phyloP scores from a whole-genome alignment of 2,113 vertebrate species.

The Turnix velox region DNA sequence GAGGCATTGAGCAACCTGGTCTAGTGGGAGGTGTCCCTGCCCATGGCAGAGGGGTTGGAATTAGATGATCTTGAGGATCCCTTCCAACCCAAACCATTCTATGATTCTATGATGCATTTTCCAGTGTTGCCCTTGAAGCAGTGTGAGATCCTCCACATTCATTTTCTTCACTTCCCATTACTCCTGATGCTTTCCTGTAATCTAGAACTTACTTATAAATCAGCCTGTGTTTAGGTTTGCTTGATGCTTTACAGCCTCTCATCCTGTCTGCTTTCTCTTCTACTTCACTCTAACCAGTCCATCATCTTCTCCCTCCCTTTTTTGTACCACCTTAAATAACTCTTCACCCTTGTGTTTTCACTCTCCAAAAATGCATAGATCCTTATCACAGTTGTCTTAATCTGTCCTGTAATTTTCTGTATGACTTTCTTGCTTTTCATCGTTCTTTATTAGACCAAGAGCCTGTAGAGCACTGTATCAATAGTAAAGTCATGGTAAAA shows the following conservation, averaged over 20 bases:
- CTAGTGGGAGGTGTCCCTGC: too few species aligned
- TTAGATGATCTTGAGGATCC: too few species aligned
- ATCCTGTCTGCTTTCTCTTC: background rate
- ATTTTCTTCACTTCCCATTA: background rate
- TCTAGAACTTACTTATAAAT: background rate
- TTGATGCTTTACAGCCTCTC: background rate
- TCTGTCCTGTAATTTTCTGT: conserved; percentile 6
- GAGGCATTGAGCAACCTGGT: too few species aligned
- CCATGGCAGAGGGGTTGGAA: too few species aligned
- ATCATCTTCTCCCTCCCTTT: background rate
- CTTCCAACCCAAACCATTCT: too few species aligned
- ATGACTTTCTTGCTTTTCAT: background rate
- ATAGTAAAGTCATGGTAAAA: background rate
- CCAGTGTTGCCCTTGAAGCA: background rate
- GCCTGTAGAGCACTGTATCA: background rate
- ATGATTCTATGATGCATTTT: background rate
- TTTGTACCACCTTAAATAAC: background rate
- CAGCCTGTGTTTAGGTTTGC: background rate
- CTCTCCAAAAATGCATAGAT: background rate
- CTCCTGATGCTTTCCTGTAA: background rate
- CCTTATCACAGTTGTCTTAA: background rate
- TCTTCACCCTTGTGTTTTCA: background rate
- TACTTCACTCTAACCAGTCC: background rate
- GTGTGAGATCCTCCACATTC: background rate
- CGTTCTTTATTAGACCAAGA: background rate